Evolutionary conservation across 2,797 vertebrate genomes (phyloP), one percentile per base, ranked within the genome.

Genomic region (Delichon dasypus): DNA sequence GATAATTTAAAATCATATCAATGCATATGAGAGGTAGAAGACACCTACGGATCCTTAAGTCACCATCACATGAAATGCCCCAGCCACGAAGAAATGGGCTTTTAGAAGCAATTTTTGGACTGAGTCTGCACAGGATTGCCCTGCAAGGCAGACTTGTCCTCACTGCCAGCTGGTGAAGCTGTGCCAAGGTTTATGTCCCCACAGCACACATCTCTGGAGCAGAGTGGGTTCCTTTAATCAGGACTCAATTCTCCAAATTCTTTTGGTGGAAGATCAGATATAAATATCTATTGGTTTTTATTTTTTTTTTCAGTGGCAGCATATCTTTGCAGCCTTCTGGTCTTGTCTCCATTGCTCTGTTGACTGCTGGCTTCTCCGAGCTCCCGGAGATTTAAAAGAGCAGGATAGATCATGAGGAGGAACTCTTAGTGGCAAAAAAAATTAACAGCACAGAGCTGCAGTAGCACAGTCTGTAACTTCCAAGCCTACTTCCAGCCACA

Each of bases 211-310:
- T 13, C 0, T 4, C 47, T 3, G 2, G 13, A 73, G 36, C 14
- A 30, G 21, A 57, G 29, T 0, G 0, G 2, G 30, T 13, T 88
- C 15, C 23, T 77, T 50, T 2, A 32, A 15, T 78, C 32, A 48
- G 29, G 50, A 47, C 34, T 80, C 68, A 85, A 47, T 85, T 73
- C 67, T 79, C 34, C 38, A 64, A 36, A 38, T 61, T 51, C 15
- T 89, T 94, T 44, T 47, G 23, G 36, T 77, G 40, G 38, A 67
- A 60, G 38, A 68, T 75, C 29, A 83, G 42, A 47, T 61, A 26
- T 23, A 84, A 88, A 42, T 11, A 27, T 40, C 7, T 36, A 4
- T 25, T 29, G 27, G n/a, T n/a, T n/a, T n/a, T n/a, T n/a, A 16
- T 16, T n/a, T 25, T 34, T 34, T 53, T 68, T 78, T 78, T 47